These are phyloP conservation scores for Uropetala carovei DNA, from an alignment of 2,888 invertebrate species.

Conservation along the genomic window DNA sequence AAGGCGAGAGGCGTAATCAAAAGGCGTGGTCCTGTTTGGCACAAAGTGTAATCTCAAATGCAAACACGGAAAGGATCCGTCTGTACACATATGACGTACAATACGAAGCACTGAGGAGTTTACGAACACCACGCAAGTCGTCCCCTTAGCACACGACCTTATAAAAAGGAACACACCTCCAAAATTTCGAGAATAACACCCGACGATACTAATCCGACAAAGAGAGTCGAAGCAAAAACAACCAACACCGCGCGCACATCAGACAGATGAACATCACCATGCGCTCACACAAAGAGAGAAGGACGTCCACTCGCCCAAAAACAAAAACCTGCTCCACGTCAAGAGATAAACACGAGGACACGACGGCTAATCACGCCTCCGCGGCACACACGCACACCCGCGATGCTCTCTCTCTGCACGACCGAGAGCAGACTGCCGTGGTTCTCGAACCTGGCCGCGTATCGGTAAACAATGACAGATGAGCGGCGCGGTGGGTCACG, in stretches of 20 bases:
- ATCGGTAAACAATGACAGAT: slow-evolving; percentile 63
- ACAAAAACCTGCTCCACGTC: too few relatives aligned
- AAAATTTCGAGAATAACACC: too few relatives aligned
- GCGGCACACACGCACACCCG: neutral
- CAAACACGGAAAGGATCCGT: neutral
- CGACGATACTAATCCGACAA: neutral
- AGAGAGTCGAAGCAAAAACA: neutral
- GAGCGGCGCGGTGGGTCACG: slow-evolving; percentile 57
- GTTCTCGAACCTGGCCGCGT: slow-evolving; percentile 14
- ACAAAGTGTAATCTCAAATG: neutral
- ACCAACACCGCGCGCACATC: neutral
- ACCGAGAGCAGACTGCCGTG: slow-evolving; percentile 55
- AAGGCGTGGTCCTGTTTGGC: neutral
- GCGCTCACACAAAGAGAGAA: neutral
- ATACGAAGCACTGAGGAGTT: neutral
- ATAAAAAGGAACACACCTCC: too few relatives aligned
- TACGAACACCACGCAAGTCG: too few relatives aligned
- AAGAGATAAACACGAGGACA: too few relatives aligned
- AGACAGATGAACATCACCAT: neutral
- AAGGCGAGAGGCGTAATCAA: neutral
- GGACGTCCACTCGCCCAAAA: too few relatives aligned
- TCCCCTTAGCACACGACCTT: too few relatives aligned
- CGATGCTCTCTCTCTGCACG: neutral
- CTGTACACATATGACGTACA: neutral
- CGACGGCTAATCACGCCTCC: neutral